These are phyloP conservation scores for Brenthis ino DNA, from an alignment of 2,888 invertebrate species.

Conservation along the genomic window DNA sequence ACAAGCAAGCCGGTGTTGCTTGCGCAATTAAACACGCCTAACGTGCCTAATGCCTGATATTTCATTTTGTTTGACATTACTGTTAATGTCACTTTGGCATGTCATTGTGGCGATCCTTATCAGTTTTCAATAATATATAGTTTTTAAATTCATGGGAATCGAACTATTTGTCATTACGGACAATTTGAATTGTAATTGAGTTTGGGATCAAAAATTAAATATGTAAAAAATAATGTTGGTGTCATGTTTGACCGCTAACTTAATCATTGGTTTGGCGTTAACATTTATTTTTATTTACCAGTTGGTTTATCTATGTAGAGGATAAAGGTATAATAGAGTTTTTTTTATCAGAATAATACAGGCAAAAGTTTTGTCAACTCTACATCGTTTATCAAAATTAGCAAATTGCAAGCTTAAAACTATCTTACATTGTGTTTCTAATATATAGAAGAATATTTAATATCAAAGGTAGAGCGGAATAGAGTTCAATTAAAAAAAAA, in stretches of 20 bases:
- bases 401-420: no score
- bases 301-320: not conserved
- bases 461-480: no score
- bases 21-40: constrained; percentile 63
- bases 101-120: constrained; percentile 65
- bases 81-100: constrained; percentile 80
- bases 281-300: constrained; percentile 15
- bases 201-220: constrained; percentile 14
- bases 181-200: constrained; percentile 41
- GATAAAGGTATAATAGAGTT: no score
- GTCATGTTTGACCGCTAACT: constrained; percentile 13
- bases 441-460: no score
- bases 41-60: constrained; percentile 71
- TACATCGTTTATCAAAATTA: no score
- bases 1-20: constrained; percentile 54
- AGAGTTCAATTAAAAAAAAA: no score
- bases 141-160: constrained; percentile 57
- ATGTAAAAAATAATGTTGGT: constrained; percentile 9
- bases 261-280: constrained; percentile 13
- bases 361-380: no score
- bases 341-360: no score
- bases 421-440: no score
- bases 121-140: constrained; percentile 60
- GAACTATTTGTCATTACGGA: constrained; percentile 47
- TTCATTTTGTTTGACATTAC: constrained; percentile 74